These are phyloP conservation scores for Lophura nycthemera DNA, from an alignment of 2,113 vertebrate genomes.

Conservation along the genomic window DNA sequence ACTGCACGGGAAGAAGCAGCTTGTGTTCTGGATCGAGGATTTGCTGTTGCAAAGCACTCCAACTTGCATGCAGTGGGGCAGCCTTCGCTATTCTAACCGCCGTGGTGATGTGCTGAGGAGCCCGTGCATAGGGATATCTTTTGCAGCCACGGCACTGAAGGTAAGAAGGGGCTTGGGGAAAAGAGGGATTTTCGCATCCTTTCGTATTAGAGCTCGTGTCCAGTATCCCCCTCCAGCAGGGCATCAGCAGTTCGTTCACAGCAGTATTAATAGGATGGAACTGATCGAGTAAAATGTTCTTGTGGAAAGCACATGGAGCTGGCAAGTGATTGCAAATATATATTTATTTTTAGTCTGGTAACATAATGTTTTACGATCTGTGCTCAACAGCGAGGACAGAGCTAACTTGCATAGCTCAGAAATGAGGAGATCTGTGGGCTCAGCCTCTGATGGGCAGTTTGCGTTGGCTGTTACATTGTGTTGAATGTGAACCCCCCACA, in stretches of 20 bases:
- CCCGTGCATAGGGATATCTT: background rate
- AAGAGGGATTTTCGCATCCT: background rate
- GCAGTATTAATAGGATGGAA: background rate
- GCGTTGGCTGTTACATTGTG: conserved; percentile 33
- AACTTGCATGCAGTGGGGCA: conserved; percentile 55
- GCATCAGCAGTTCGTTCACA: background rate
- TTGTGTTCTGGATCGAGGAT: conserved; percentile 43
- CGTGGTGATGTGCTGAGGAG: conserved; percentile 52
- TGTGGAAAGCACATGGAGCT: conserved; percentile 3
- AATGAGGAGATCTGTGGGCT: background rate
- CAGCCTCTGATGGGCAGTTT: conserved; percentile 22
- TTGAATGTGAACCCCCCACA: background rate
- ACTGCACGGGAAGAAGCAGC: conserved; percentile 52
- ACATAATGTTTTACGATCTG: background rate
- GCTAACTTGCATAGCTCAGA: background rate
- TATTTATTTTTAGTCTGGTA: background rate
- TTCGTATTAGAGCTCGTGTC: background rate
- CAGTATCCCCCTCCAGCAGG: background rate
- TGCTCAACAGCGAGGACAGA: background rate
- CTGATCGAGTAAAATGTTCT: conserved; percentile 19
- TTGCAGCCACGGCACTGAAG: conserved; percentile 53
- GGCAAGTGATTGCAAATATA: background rate
- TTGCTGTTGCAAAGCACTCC: conserved; percentile 54
- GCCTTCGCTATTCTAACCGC: conserved; percentile 14
- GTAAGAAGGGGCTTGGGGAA: conserved; percentile 56